These are phyloP conservation scores for Aphis gossypii DNA, from an alignment of 1,140 invertebrate species.

Conservation along the genomic window DNA sequence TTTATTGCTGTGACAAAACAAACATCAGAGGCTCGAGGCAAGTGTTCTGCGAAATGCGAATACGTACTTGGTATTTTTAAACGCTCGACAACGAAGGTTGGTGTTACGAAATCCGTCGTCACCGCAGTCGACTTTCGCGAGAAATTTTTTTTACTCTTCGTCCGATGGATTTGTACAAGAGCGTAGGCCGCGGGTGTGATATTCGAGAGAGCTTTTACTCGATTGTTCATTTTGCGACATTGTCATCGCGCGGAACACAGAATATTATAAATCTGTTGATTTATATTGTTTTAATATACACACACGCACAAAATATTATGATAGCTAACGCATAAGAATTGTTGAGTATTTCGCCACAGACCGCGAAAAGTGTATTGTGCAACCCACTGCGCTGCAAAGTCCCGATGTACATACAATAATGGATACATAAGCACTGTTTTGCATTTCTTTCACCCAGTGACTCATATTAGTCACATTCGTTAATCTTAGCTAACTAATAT, in stretches of 20 bases:
- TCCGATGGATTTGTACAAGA: neutral
- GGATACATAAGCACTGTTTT: neutral
- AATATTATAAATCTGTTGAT: neutral
- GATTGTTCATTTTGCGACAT: slow-evolving; percentile 15
- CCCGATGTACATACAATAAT: neutral
- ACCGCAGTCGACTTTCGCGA: neutral
- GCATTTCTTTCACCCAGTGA: slow-evolving; percentile 23
- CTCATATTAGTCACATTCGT: neutral
- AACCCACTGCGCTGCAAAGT: slow-evolving; percentile 14
- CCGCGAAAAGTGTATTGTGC: slow-evolving; percentile 1
- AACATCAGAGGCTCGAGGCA: neutral
- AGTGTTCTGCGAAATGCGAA: neutral
- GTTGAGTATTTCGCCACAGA: neutral
- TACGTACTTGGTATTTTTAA: neutral
- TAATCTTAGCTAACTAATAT: neutral
- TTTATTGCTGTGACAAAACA: neutral
- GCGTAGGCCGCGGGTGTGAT: neutral
- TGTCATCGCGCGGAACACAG: neutral
- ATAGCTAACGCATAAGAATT: neutral
- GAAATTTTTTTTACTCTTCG: neutral
- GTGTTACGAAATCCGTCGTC: neutral
- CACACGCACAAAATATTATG: neutral
- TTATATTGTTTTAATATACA: neutral
- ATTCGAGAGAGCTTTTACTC: slow-evolving; percentile 27
- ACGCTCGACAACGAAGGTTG: neutral